Evolutionary conservation across 2,113 vertebrate genomes (phyloP).

Genomic region (Epinephelus moara): DNA sequence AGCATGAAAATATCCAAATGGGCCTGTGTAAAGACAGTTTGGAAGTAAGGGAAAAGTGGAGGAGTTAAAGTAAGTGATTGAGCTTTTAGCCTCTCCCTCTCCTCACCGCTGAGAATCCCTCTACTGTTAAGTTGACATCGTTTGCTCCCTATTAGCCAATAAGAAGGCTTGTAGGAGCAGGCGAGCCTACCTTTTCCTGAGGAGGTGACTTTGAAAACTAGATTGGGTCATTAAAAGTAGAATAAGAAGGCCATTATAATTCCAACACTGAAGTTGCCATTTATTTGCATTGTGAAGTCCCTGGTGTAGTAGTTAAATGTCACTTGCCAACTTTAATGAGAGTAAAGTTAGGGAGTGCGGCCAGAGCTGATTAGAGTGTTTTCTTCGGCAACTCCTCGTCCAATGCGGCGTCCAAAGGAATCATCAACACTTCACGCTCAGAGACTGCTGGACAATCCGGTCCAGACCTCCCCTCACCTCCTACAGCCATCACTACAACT

Average conservation of each 20-base stretch:
- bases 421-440: slow-evolving; percentile 64
- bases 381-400: slow-evolving; percentile 63
- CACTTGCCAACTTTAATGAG: slow-evolving; percentile 82
- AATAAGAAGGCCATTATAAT: slow-evolving; percentile 81
- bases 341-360: slow-evolving; percentile 73
- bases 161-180: slow-evolving; percentile 64
- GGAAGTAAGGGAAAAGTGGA: slow-evolving; percentile 47
- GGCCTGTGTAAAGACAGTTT: slow-evolving; percentile 64
- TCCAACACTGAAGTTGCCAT: slow-evolving; percentile 78
- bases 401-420: slow-evolving; percentile 61
- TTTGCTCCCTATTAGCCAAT: slow-evolving; percentile 80
- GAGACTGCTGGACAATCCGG: slow-evolving; percentile 50
- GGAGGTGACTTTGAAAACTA: slow-evolving; percentile 83
- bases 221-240: slow-evolving; percentile 84
- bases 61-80: slow-evolving; percentile 68
- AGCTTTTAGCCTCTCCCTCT: slow-evolving; percentile 66
- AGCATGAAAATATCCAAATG: slow-evolving; percentile 80
- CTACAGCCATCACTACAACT: slow-evolving; percentile 18
- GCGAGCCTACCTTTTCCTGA: slow-evolving; percentile 63
- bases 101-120: slow-evolving; percentile 50
- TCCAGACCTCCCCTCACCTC: slow-evolving; percentile 25
- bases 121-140: slow-evolving; percentile 62
- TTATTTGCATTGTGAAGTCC: slow-evolving; percentile 82
- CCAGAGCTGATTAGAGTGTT: slow-evolving; percentile 74
- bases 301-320: slow-evolving; percentile 81